Conservation (phyloP, 2,797 vertebrate genomes). For the Tauraco hartlaubi region DNA sequence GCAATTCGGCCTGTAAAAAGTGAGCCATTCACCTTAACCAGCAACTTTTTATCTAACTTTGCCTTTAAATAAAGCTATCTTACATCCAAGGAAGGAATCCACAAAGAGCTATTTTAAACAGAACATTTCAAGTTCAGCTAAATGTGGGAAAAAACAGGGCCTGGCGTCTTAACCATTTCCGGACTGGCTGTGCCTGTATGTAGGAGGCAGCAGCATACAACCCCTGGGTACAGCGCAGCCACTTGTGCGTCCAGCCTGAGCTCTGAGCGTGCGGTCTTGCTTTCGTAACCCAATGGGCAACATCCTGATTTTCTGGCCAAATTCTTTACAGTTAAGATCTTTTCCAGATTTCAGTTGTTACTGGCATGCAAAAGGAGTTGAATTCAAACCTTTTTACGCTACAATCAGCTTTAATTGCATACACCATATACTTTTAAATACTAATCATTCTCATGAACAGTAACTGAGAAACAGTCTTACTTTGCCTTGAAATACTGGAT, state of each 20-base stretch:
- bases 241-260: not conserved
- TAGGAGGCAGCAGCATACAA: not conserved
- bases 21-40: not conserved
- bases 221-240: not conserved
- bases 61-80: not conserved
- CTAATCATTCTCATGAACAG: not conserved
- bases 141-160: slow-evolving; percentile 19
- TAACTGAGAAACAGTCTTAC: not conserved
- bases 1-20: not conserved
- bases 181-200: rapidly evolving
- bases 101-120: slow-evolving; percentile 5
- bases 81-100: not conserved
- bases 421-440: not conserved
- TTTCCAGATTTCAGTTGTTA: not conserved
- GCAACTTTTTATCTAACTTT: not conserved
- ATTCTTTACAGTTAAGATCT: not conserved
- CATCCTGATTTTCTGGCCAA: not conserved
- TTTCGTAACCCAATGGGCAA: not conserved
- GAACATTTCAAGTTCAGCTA: not conserved
- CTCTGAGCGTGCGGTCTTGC: not conserved
- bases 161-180: not conserved
- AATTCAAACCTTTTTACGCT: slow-evolving; percentile 2
- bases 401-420: not conserved
- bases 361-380: not conserved
- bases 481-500: not conserved